phyloP scores from a whole-genome alignment of 2,888 invertebrate species.

The Lasioglossum lativentre region DNA sequence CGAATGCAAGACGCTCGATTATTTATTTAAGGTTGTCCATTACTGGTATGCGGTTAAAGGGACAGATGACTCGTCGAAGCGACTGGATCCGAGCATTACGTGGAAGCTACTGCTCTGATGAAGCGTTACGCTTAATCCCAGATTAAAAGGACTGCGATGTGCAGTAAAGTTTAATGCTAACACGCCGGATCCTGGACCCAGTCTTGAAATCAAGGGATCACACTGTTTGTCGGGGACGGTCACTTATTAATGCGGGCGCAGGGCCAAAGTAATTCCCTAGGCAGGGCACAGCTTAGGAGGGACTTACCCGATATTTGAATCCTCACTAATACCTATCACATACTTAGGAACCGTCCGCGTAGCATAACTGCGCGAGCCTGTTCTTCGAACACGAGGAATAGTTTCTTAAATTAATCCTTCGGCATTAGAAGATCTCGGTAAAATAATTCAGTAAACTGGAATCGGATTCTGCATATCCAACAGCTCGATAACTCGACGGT shows the following conservation, averaged over 20 bases:
- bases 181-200: slow-evolving; percentile 51
- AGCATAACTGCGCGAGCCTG: neutral
- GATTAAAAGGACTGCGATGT: slow-evolving; percentile 58
- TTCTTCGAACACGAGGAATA: neutral
- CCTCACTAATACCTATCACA: slow-evolving; percentile 73
- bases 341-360: slow-evolving; percentile 50
- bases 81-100: neutral
- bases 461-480: no score
- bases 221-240: slow-evolving; percentile 74
- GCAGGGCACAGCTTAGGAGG: slow-evolving; percentile 75
- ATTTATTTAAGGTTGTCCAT: slow-evolving; percentile 3
- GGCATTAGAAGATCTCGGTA: neutral
- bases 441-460: no score
- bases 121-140: slow-evolving; percentile 49
- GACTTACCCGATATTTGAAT: slow-evolving; percentile 79
- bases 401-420: neutral
- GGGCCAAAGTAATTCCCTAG: slow-evolving; percentile 77
- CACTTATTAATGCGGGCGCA: slow-evolving; percentile 83
- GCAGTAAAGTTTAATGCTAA: slow-evolving; percentile 63
- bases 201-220: slow-evolving; percentile 73
- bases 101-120: slow-evolving; percentile 46
- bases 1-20: neutral
- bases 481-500: no score
- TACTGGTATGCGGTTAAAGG: slow-evolving; percentile 12
- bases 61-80: slow-evolving; percentile 10